These are phyloP conservation scores for Macrocentrus cingulum DNA, from an alignment of 1,140 invertebrate species.

Conservation along the genomic window DNA sequence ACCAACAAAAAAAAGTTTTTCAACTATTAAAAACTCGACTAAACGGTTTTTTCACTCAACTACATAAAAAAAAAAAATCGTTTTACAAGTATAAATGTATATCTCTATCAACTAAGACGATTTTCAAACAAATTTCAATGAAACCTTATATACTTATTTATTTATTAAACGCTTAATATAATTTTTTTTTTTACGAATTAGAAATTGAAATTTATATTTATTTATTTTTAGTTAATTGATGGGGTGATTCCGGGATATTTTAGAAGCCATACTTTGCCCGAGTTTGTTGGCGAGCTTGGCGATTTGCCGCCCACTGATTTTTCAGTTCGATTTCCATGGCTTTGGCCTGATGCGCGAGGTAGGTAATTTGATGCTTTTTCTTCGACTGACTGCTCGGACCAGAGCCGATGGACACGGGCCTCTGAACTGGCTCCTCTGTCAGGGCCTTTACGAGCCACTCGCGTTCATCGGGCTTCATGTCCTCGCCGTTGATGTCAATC, in stretches of 20 bases:
- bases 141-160: no score
- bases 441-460: constrained; percentile 82
- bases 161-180: no score
- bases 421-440: constrained; percentile 70
- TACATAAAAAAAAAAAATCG: no score
- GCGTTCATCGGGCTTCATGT: constrained; percentile 76
- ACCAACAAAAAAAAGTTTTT: no score
- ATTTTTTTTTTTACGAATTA: not conserved
- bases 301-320: constrained; percentile 90
- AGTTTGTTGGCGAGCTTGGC: constrained; percentile 79
- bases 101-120: no score
- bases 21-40: no score
- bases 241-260: no score
- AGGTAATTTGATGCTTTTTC: constrained; percentile 93
- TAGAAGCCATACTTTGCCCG: constrained; percentile 89
- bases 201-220: no score
- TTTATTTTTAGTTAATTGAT: no score
- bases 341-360: constrained; percentile 91
- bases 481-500: constrained; percentile 82
- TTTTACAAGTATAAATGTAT: no score
- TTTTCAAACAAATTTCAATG: no score
- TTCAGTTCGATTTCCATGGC: constrained; percentile 90
- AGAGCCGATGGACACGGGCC: constrained; percentile 46
- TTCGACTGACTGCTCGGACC: constrained; percentile 52
- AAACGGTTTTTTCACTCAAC: no score